phyloP scores from a whole-genome alignment of 2,888 invertebrate genomes.

The Clitarchus hookeri region DNA sequence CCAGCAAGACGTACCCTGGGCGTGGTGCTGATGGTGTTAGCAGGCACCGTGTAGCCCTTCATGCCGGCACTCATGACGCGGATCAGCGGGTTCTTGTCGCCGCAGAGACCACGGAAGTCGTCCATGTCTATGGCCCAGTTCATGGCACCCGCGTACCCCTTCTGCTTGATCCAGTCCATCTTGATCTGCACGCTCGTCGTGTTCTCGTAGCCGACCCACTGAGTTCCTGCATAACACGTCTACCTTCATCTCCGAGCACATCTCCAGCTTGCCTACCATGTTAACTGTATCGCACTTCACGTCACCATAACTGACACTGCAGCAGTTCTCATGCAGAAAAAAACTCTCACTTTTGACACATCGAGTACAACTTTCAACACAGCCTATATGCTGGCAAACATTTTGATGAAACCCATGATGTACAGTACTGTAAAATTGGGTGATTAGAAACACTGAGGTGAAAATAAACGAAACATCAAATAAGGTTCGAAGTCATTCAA shows the following conservation, averaged over 20 bases:
- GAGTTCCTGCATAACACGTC: conserved; percentile 32
- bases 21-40: conserved; percentile 66
- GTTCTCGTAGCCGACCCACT: conserved; percentile 89
- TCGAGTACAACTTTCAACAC: no score
- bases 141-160: conserved; percentile 87
- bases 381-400: no score
- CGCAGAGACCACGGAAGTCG: conserved; percentile 83
- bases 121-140: conserved; percentile 94
- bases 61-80: conserved; percentile 74
- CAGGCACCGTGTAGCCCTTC: conserved; percentile 59
- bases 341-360: no score
- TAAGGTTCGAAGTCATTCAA: no score
- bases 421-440: no score
- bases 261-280: no score
- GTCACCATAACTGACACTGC: no score
- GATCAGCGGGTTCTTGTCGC: conserved; percentile 74
- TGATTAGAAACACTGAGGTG: no score
- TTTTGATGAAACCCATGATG: no score
- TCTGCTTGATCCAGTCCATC: conserved; percentile 84
- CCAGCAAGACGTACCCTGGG: conserved; percentile 60
- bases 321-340: no score
- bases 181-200: conserved; percentile 81
- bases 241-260: neutral
- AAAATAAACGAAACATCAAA: no score
- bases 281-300: no score